Percentiles rank a stretch among this genome's conserved stretches.
phyloP scores from a whole-genome alignment of 2,888 invertebrate species.

The Acronicta alni region DNA sequence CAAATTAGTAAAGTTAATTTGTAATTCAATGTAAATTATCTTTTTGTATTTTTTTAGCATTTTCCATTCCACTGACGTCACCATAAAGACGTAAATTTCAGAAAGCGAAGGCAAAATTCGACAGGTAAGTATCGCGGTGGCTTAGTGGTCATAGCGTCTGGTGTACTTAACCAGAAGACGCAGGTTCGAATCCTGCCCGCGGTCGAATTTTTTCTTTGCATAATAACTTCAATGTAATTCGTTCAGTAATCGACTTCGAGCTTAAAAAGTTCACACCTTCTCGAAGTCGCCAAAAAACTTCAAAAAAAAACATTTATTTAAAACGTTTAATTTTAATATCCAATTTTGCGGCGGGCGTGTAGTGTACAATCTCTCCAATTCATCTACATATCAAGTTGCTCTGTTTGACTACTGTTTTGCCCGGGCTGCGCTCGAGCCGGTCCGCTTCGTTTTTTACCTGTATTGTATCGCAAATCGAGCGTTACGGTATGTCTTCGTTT shows the following conservation, averaged over 20 bases:
- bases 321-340: slow-evolving; percentile 58
- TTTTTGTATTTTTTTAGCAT: no score
- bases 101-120: no score
- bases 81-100: no score
- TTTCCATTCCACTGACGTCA: no score
- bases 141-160: no score
- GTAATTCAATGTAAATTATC: no score
- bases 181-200: no score
- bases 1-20: no score
- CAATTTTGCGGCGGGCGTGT: slow-evolving; percentile 58
- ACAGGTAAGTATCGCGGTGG: no score
- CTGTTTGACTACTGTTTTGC: slow-evolving; percentile 80
- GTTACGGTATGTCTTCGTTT: slow-evolving; percentile 68
- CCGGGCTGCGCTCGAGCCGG: slow-evolving; percentile 61
- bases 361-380: slow-evolving; percentile 74
- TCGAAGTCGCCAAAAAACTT: slow-evolving; percentile 16
- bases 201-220: no score
- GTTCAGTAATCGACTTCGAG: neutral
- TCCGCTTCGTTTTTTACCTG: slow-evolving; percentile 62
- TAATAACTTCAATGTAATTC: no score
- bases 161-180: no score
- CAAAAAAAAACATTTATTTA: slow-evolving; percentile 35
- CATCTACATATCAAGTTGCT: slow-evolving; percentile 80
- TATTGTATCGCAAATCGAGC: slow-evolving; percentile 76
- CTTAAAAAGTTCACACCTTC: slow-evolving; percentile 8